Evolutionary conservation across 2,888 invertebrate species (phyloP), one percentile per base, ranked within the genome.

Genomic region (Orthosia cruda): DNA sequence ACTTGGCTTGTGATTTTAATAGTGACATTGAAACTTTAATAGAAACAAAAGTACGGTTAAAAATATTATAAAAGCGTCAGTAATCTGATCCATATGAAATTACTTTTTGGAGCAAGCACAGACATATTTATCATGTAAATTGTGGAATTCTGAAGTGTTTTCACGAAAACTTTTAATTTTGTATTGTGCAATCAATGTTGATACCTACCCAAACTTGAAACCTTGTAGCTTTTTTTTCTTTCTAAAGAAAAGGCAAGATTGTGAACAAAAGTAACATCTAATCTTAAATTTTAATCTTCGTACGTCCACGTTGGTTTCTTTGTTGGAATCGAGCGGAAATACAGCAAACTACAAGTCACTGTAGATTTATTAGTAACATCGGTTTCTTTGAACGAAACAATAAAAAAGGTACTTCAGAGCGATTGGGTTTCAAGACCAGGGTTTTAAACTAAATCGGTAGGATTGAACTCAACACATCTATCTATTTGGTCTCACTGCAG

Each of bases 291-390:
- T 78, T 47, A 45, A 74, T 74, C 61, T 58, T 32, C 4, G 18
- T 61, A 55, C 57, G 15, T 45, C 50, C 49, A 61, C 55, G 18
- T 59, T 49, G 18, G 50, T 73, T 80, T 54, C 54, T 50, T 55
- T 18, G 47, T 61, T 32, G 16, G 12, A 23, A 47, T 40, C 47
- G 40, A 65, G 50, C 54, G 49, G 58, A 55, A 75, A 75, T 40
- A 61, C 47, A 66, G 49, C 16, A 40, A 80, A 72, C 58, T 49
- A 55, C 52, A 61, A 61, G 40, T 79, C 71, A 79, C 79, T 52
- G 32, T 47, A 16, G 47, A 78, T 70, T 78, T 59, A 54, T 71
- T 70, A 26, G 32, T 40, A 4, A 40, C 49, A 47, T 45, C 59
- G 71, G 16, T 26, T 59, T 68, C 32, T 15, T n/a, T 9, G 50